Evolutionary conservation across 1,140 invertebrate genomes (phyloP), one percentile per base, ranked within the genome.

Genomic region (Epicauta chinensis): DNA sequence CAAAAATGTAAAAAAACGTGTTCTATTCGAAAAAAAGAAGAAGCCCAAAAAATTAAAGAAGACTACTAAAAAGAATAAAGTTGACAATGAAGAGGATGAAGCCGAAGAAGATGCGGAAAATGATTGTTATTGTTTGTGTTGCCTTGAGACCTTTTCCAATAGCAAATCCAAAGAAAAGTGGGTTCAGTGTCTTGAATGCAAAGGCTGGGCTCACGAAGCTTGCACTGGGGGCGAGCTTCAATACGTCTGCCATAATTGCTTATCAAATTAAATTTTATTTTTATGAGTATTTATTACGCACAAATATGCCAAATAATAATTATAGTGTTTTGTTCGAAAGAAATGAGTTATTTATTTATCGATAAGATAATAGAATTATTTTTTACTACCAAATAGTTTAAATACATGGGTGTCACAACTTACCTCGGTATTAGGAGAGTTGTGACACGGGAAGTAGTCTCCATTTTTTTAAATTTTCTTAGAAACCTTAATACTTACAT

Each of bases 111-210:
- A 32, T 10, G 42, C 31, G 17, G 48, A 43, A 42, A 43, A 38
- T 32, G n/a, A 46, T 15, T 53, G 43, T 38, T 30, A 47, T 47
- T 53, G 43, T 34, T 46, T 53, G 29, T 37, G 32, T 37, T 53
- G 51, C 37, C 44, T 53, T 23, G 51, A 53, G 15, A 3, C 42
- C 29, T 46, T 17, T 44, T n/a, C 23, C n/a, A 47, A 39, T 30
- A 54, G 45, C 16, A 48, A 16, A 41, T 16, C 52, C 6, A 42
- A 36, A 2, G 52, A 54, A 23, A 38, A 49, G 15, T 54, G 52
- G 44, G 45, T 54, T 10, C 52, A 54, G 15, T 54, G 52, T 17
- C 16, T 54, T 10, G 37, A 54, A 40, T 54, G 44, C 45, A 54
- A 54, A 42, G 44, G 31, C 15, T 54, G 52, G 52, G 38, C 52